phyloP scores from a whole-genome alignment of 1,140 invertebrate species.

The Eueides isabella region DNA sequence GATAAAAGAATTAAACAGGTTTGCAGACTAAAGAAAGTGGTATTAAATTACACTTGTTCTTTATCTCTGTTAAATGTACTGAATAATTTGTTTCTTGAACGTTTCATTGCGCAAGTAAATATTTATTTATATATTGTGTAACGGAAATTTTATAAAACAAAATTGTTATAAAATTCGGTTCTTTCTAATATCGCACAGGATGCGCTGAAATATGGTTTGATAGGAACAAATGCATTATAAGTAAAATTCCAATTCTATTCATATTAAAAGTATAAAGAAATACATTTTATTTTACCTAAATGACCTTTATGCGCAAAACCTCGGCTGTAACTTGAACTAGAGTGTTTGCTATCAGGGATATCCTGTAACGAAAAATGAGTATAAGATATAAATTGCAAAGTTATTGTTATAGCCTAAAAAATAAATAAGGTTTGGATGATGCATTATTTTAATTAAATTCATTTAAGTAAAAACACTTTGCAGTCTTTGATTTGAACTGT shows the following conservation, averaged over 20 bases:
- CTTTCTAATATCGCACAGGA: too few relatives aligned
- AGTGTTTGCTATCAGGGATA: slow-evolving; percentile 55
- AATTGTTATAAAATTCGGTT: too few relatives aligned
- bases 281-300: slow-evolving; percentile 46
- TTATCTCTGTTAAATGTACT: neutral
- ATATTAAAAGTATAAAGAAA: too few relatives aligned
- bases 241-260: too few relatives aligned
- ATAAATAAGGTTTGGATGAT: too few relatives aligned
- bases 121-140: neutral
- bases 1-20: neutral
- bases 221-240: too few relatives aligned
- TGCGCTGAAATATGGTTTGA: too few relatives aligned
- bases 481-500: neutral
- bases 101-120: neutral
- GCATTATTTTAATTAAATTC: neutral
- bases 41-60: neutral
- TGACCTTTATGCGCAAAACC: slow-evolving; percentile 59
- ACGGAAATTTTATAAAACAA: too few relatives aligned
- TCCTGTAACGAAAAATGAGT: slow-evolving; percentile 51
- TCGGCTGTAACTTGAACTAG: slow-evolving; percentile 59
- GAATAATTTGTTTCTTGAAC: neutral
- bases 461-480: neutral
- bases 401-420: too few relatives aligned
- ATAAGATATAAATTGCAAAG: neutral
- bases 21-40: neutral